A percentile compares a stretch with the other conserved stretches of the same genome.
These are phyloP conservation scores for Taxidea taxus DNA, from an alignment of 2,113 vertebrate species.

Conservation along the genomic window DNA sequence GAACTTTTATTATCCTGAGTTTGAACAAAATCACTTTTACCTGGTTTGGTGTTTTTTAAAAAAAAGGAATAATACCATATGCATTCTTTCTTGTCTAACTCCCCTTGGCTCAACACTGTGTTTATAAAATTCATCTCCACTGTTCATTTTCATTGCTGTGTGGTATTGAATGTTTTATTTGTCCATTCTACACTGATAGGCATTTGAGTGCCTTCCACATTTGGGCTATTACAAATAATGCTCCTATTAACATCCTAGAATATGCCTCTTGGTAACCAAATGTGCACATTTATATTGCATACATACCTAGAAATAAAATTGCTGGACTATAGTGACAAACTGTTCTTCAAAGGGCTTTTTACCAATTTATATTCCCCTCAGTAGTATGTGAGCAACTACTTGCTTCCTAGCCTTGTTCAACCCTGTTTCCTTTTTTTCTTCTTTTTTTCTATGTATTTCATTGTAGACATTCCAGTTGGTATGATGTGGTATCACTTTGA, in stretches of 20 bases:
- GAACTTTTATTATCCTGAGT: neutral
- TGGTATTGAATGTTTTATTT: neutral
- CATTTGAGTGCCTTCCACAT: neutral
- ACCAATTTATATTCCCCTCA: neutral
- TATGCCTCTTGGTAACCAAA: neutral
- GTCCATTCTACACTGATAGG: neutral
- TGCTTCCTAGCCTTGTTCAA: neutral
- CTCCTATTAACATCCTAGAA: neutral
- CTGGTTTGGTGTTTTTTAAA: neutral
- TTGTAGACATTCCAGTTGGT: neutral
- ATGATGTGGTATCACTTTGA: neutral
- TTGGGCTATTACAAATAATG: neutral
- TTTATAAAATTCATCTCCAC: neutral
- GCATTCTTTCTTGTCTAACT: neutral
- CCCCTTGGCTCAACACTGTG: neutral
- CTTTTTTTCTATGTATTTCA: neutral
- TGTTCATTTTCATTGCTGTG: neutral
- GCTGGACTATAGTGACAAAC: neutral
- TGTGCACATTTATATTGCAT: neutral
- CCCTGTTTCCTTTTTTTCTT: neutral
- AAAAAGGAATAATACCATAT: neutral
- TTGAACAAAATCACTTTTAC: neutral
- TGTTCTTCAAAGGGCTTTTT: neutral
- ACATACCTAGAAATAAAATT: neutral
- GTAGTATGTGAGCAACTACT: neutral